Conservation (phyloP, 1,140 invertebrate genomes). For the Galleria mellonella region DNA sequence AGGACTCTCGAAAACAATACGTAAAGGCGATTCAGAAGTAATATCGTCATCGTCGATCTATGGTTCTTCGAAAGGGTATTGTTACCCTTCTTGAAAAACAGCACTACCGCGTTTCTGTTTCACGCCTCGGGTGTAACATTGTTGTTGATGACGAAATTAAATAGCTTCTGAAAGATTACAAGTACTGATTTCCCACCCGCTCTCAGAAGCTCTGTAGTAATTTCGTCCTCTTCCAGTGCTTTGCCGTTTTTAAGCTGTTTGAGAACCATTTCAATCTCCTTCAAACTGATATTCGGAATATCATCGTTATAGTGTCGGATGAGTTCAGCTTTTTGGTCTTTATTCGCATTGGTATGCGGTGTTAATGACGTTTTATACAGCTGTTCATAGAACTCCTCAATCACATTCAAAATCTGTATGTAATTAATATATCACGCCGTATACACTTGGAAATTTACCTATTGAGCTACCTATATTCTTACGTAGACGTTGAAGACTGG, state of each 20-base stretch:
- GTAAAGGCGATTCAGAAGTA: not conserved
- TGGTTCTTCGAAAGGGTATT: constrained; percentile 5
- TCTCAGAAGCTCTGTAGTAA: constrained; percentile 1
- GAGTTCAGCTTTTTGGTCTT: constrained; percentile 1
- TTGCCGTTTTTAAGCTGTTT: constrained; percentile 5
- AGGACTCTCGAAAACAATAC: not conserved
- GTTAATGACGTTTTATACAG: not conserved
- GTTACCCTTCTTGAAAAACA: constrained; percentile 6
- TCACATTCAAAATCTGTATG: not conserved
- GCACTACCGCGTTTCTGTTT: not conserved
- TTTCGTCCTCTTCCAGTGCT: not conserved
- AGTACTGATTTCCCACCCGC: not conserved
- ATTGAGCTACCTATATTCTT: too few species aligned
- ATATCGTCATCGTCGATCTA: constrained; percentile 1
- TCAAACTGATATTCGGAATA: constrained; percentile 4
- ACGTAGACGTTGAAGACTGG: too few species aligned
- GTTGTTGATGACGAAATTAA: not conserved
- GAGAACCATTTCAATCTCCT: constrained; percentile 3
- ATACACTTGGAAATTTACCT: too few species aligned
- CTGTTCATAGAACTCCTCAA: not conserved
- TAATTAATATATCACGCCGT: too few species aligned
- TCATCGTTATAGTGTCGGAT: constrained; percentile 2
- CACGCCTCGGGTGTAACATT: not conserved
- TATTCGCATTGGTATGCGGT: not conserved
- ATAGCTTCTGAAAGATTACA: not conserved